Evolutionary conservation across 2,797 vertebrate species (phyloP), one percentile per base, ranked within the genome.

Genomic region (Coilia nasus): DNA sequence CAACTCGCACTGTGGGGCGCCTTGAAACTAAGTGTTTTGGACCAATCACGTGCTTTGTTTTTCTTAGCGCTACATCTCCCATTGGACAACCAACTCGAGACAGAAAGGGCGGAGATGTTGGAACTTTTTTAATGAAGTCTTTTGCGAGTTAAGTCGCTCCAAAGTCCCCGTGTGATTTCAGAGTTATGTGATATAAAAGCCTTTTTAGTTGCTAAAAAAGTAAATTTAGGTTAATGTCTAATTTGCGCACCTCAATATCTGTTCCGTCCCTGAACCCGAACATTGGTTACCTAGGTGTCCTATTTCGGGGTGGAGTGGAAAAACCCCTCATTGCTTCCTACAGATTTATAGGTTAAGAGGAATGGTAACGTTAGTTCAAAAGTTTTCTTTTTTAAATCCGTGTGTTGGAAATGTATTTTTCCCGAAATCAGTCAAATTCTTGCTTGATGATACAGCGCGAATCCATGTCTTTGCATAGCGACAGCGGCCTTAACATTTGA

Each of bases 11-110:
- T 9, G 83, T 83, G 93, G 95, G 94, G 93, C 83, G 87, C 89
- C 89, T 83, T 59, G 87, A 87, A 19, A 21, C 83, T 84, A 50
- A 21, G n/a, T 9, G 3, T 47, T 21, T 47, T 83, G 19, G 71
- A 80, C 96, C 96, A 97, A 97, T 96, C 46, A 67, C 0, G 64
- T 50, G 84, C 17, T 93, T 93, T 91, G 92, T 96, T 94, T 95
- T 94, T 89, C 91, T 89, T 78, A 47, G 44, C 17, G 60, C 62
- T 50, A 83, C 60, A 67, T 62, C 86, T 21, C 50, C 84, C 83
- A 95, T 96, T 96, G 95, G 96, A 81, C 87, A 56, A 83, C 56
- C 21, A 88, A 87, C 86, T 46, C 80, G 14, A 75, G 82, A 41
- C 14, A 11, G 46, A 80, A 88, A 47, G 62, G 90, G 91, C 88